These are phyloP conservation scores for Pterobdella sp. DNA, from an alignment of 2,888 invertebrate species.

Conservation along the genomic window DNA sequence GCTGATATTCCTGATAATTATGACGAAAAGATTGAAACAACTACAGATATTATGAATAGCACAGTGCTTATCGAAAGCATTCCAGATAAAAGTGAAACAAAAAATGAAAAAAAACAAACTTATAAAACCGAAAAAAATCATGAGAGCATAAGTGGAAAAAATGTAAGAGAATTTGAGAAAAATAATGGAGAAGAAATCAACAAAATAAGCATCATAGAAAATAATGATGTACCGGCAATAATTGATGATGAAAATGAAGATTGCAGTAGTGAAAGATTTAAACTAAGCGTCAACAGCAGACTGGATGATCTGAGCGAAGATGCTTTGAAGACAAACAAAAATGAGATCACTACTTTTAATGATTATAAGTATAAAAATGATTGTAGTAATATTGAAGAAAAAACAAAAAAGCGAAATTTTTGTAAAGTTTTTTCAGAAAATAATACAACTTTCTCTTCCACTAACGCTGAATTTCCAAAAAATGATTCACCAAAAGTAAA, in stretches of 20 bases:
- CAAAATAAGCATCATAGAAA: neutral
- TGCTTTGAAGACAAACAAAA: neutral
- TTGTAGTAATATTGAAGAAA: neutral
- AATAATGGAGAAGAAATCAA: neutral
- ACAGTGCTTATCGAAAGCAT: neutral
- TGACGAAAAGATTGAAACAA: neutral
- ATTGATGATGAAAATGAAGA: neutral
- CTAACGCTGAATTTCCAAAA: no score
- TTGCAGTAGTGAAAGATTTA: neutral
- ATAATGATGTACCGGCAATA: neutral
- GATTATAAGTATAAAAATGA: neutral
- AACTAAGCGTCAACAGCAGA: neutral
- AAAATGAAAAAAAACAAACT: neutral
- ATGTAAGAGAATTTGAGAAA: neutral
- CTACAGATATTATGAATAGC: neutral
- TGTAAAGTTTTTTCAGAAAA: no score
- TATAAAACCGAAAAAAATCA: neutral
- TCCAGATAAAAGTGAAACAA: no score
- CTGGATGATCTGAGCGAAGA: slow-evolving; percentile 1
- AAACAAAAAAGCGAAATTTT: no score
- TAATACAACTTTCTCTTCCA: no score
- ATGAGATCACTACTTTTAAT: neutral
- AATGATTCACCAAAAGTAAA: no score
- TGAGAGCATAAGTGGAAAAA: neutral
- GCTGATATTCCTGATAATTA: neutral